phyloP scores from a whole-genome alignment of 2,797 vertebrate species.

The Sebastes itinus region DNA sequence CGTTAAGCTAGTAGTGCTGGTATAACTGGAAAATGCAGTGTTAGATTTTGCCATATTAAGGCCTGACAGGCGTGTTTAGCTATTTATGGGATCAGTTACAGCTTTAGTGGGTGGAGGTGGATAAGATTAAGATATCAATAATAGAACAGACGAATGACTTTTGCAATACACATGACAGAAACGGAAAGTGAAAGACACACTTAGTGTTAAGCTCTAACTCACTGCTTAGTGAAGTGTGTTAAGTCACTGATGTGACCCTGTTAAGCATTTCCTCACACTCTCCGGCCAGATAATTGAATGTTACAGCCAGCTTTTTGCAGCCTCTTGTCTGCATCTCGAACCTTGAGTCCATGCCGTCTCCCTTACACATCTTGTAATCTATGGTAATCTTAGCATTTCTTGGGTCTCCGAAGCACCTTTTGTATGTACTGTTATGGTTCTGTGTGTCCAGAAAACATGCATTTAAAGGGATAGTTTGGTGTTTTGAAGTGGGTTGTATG shows the following conservation, averaged over 20 bases:
- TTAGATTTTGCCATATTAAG: not conserved
- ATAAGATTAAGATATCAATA: slow-evolving; percentile 6
- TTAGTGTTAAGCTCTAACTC: not conserved
- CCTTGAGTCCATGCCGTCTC: not conserved
- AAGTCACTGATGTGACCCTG: not conserved
- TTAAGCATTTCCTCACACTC: not conserved
- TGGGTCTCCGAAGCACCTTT: not conserved
- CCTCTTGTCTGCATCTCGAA: not conserved
- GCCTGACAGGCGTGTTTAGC: not conserved
- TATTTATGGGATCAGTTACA: not conserved
- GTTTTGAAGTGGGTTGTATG: too few species aligned
- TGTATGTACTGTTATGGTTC: not conserved
- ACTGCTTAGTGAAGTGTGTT: not conserved
- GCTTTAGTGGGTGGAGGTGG: not conserved
- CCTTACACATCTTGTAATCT: not conserved
- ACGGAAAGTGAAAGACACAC: not conserved
- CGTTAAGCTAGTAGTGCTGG: not conserved
- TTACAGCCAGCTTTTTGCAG: not conserved
- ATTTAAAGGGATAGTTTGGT: too few species aligned
- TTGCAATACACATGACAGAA: not conserved
- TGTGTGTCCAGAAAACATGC: not conserved
- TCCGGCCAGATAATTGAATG: not conserved
- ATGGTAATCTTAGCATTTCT: not conserved
- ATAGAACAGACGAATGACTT: not conserved
- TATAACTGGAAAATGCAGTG: not conserved